phyloP scores from a whole-genome alignment of 2,113 vertebrate genomes.

The Oncorhynchus masou region DNA sequence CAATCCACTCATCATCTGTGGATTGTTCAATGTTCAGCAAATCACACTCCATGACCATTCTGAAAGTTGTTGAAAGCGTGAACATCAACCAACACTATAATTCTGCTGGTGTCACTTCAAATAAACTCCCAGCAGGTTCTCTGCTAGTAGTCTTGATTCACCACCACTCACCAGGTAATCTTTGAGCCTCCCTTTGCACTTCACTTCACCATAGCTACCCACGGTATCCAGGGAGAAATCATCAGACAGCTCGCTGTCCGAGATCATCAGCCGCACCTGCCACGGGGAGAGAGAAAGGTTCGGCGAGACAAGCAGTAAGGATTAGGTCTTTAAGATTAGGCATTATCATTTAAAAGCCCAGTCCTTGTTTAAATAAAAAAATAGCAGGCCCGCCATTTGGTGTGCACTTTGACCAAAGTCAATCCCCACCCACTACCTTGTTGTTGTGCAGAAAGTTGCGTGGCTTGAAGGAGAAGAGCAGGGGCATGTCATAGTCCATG shows the following conservation, averaged over 20 bases:
- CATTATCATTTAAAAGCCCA: neutral
- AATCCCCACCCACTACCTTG: conserved; percentile 78
- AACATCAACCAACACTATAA: neutral
- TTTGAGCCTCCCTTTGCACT: conserved; percentile 87
- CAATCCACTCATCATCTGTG: neutral
- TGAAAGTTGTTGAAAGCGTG: no score
- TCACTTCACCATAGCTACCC: conserved; percentile 91
- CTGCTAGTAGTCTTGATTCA: no score
- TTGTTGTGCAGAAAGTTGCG: conserved; percentile 92
- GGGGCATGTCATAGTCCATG: conserved; percentile 86
- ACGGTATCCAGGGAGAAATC: conserved; percentile 96
- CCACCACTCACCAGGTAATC: conserved; percentile 85
- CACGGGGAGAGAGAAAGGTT: no score
- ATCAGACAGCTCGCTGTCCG: conserved; percentile 92
- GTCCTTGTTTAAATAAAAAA: neutral
- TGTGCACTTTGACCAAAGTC: neutral
- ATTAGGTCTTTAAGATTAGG: no score
- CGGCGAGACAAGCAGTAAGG: neutral
- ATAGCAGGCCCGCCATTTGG: neutral
- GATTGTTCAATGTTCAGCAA: neutral
- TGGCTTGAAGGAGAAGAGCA: conserved; percentile 96
- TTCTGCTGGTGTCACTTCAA: no score
- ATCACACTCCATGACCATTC: neutral
- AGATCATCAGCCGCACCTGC: conserved; percentile 94
- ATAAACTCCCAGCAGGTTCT: no score